Conservation (phyloP, 2,113 vertebrate species). For the Tiliqua scincoides region DNA sequence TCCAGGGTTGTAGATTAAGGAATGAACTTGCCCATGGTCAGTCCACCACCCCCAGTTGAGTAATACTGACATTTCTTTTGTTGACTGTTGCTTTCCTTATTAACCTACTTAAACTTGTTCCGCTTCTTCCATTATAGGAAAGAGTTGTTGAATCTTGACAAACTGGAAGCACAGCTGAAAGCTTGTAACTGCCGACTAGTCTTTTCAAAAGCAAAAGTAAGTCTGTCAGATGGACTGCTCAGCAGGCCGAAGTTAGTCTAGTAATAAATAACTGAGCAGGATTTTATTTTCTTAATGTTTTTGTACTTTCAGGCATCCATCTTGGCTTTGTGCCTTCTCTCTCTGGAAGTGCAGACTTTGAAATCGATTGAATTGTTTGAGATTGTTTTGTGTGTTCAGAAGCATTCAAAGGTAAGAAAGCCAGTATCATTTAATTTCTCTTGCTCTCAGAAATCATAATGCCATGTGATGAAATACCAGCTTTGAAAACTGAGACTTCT, state of each 20-base stretch:
- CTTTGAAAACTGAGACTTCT: not conserved
- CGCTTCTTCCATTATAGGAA: conserved; percentile 79
- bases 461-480: fast-evolving
- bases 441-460: not conserved
- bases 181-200: conserved; percentile 92
- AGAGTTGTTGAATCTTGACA: conserved; percentile 88
- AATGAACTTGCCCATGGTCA: not conserved
- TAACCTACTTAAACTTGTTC: not conserved
- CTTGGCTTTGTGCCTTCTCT: conserved; percentile 92
- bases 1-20: not conserved
- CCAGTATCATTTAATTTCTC: not conserved
- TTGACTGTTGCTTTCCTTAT: fast-evolving
- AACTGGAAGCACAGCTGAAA: conserved; percentile 96
- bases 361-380: conserved; percentile 89
- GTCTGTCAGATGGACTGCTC: conserved; percentile 28
- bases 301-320: conserved; percentile 87
- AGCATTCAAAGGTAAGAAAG: conserved; percentile 86
- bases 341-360: conserved; percentile 87
- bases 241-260: not conserved
- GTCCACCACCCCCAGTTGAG: not conserved
- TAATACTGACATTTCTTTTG: not conserved
- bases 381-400: conserved; percentile 88
- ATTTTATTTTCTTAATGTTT: conserved; percentile 4
- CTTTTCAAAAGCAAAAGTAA: conserved; percentile 98
- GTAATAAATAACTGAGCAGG: not conserved